Base-by-base conservation (phyloP, 2,797 vertebrate genomes). In the Spatula clypeata region DNA sequence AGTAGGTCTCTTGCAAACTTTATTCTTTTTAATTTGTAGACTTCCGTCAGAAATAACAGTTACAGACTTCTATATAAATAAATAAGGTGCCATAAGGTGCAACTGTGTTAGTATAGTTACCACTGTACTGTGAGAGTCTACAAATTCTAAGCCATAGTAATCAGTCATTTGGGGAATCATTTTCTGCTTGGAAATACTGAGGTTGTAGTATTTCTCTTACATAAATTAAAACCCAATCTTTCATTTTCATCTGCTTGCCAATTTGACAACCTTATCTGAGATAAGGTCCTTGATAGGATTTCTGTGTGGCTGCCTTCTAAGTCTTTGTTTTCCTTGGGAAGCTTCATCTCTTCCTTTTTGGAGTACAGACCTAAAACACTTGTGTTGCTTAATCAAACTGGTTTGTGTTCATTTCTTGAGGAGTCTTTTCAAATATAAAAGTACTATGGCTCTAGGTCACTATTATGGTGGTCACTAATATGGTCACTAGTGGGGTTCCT, bases 31-130 rank as follows among this genome's bases (percentile, higher is more conserved):
- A 44, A 23, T 47, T 47, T 69, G n/a, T 42, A 34, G 29, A 6
- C 4, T 65, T 69, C 4, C 42, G 13, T 38, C 64, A 34, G 32
- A 79, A 90, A 57, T 42, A 57, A 53, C 2, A 40, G 8, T 8
- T 40, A 5, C 23, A 80, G 38, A 23, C 9, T 72, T 67, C 47
- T 57, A 3, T 15, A 40, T 5, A 76, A 72, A 44, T 18, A 44
- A 44, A 44, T 44, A 44, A 44, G 42, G 42, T 44, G 17, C 42
- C 0, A 0, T 24, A 42, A 21, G 3, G 4, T 15, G 45, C 7
- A 31, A 1, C 29, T 29, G 32, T 72, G 34, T 57, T 3, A 6
- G 23, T 9, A 8, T 3, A 55, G 51, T 29, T 65, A 47, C 47
- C 13, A 5, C 9, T 67, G 13, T 55, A 34, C 19, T 57, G 29